phyloP scores from a whole-genome alignment of 2,797 vertebrate genomes.

The Ptychobarbus kaznakovi region DNA sequence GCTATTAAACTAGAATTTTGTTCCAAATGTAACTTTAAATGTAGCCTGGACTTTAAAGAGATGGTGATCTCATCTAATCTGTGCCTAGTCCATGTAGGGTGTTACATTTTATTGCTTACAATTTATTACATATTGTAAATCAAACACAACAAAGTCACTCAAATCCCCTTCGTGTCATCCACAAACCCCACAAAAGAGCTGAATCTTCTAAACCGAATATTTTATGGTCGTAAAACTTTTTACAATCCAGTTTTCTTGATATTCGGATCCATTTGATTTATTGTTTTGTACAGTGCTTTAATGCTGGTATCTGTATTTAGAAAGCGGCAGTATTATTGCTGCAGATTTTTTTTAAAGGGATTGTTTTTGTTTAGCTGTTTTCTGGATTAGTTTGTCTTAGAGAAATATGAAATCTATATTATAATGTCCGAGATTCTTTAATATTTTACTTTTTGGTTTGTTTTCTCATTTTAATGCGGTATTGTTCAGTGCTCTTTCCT shows the following conservation, averaged over 20 bases:
- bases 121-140: conserved; percentile 21
- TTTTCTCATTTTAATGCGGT: conserved; percentile 20
- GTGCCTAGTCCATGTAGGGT: conserved; percentile 31
- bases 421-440: conserved; percentile 58
- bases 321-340: conserved; percentile 50
- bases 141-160: neutral
- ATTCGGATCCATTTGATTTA: conserved; percentile 50
- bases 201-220: conserved; percentile 20
- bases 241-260: conserved; percentile 48
- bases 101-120: conserved; percentile 18
- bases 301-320: conserved; percentile 52
- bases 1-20: conserved; percentile 26
- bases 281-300: conserved; percentile 55
- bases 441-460: conserved; percentile 43
- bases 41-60: conserved; percentile 42
- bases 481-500: conserved; percentile 44
- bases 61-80: conserved; percentile 41
- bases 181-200: conserved; percentile 2
- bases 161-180: conserved; percentile 1
- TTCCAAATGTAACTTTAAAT: conserved; percentile 13
- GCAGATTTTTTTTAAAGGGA: conserved; percentile 16
- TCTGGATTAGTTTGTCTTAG: conserved; percentile 57
- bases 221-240: conserved; percentile 31
- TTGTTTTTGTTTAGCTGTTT: conserved; percentile 54
- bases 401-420: conserved; percentile 54